These are phyloP conservation scores for Orycteropus afer DNA, from an alignment of 2,113 vertebrate species.

Conservation along the genomic window DNA sequence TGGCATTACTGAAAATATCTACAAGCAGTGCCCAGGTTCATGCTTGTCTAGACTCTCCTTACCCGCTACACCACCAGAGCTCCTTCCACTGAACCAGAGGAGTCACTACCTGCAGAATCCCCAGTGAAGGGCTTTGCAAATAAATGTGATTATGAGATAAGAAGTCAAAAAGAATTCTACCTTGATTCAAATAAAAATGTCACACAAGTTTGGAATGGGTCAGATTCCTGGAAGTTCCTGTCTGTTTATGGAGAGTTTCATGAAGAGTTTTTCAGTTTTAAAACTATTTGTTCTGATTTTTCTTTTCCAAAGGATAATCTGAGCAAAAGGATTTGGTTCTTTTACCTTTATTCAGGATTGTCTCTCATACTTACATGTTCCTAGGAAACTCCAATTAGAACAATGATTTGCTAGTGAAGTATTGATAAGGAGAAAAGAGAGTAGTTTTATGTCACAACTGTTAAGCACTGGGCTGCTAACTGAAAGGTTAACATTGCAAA, in stretches of 20 bases:
- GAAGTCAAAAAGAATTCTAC: background rate
- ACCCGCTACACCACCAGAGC: no score
- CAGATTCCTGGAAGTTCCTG: background rate
- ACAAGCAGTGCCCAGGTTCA: background rate
- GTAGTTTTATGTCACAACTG: background rate
- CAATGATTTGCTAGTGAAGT: background rate
- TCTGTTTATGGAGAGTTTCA: background rate
- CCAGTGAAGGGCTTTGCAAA: background rate
- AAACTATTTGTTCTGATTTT: background rate
- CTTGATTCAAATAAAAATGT: background rate
- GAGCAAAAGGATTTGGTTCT: background rate
- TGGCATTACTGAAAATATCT: background rate
- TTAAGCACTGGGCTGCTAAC: background rate
- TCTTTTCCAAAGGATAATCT: background rate
- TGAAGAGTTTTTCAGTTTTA: background rate
- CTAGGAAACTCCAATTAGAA: background rate
- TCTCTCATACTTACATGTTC: background rate
- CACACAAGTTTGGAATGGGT: background rate
- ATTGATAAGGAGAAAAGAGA: background rate
- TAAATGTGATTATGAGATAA: background rate
- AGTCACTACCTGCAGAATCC: background rate
- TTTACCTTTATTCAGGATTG: background rate
- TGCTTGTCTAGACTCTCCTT: background rate
- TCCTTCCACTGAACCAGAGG: fast-evolving
- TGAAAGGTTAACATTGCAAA: background rate